These are phyloP conservation scores for Acanthisitta chloris DNA, from an alignment of 2,113 vertebrate species.

Conservation along the genomic window DNA sequence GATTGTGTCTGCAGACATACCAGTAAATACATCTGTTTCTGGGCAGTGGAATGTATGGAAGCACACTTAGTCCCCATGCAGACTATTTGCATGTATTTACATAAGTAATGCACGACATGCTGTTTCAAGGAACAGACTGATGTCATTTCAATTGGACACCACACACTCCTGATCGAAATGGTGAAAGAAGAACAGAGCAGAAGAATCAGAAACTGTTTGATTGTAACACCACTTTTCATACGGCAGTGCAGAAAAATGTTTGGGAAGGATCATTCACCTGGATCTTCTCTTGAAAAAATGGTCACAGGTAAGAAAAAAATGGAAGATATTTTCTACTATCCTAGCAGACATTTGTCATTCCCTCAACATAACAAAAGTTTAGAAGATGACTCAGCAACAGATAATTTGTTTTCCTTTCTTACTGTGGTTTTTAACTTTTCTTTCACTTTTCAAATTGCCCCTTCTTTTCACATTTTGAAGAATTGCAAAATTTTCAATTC, in stretches of 20 bases:
- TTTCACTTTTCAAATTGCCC: not conserved
- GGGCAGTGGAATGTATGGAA: not conserved
- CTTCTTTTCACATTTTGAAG: not conserved
- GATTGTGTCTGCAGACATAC: not conserved
- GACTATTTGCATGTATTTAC: constrained; percentile 1
- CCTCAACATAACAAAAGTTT: not conserved
- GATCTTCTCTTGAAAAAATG: not conserved
- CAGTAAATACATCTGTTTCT: not conserved
- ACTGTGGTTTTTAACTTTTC: not conserved
- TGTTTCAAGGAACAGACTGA: not conserved
- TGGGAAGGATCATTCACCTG: not conserved
- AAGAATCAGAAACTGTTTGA: not conserved
- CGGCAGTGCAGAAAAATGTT: not conserved
- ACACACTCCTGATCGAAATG: not conserved
- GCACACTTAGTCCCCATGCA: not conserved
- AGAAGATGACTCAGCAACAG: not conserved
- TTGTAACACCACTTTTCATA: not conserved
- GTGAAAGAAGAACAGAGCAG: not conserved
- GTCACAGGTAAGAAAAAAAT: not conserved
- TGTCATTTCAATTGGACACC: not conserved
- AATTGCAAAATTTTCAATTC: not conserved
- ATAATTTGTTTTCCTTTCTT: not conserved
- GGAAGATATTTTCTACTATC: not conserved
- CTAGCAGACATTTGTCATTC: not conserved
- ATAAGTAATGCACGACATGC: not conserved